phyloP scores from a whole-genome alignment of 2,113 vertebrate genomes.

The Ciconia boyciana region DNA sequence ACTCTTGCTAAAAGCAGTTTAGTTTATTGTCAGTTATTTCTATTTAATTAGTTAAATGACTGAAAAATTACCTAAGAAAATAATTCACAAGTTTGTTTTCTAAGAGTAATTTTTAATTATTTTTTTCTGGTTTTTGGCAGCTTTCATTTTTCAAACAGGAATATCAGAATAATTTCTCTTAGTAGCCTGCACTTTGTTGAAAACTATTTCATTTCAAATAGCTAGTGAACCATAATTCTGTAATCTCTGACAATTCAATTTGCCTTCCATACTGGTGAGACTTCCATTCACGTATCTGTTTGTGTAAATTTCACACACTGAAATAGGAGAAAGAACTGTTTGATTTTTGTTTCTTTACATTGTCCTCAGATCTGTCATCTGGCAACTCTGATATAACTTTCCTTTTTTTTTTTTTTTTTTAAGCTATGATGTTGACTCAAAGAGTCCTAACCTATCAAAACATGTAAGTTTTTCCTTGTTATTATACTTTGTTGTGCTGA shows the following conservation, averaged over 20 bases:
- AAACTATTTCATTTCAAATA: not conserved
- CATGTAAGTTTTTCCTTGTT: conserved; percentile 82
- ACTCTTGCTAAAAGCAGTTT: not conserved
- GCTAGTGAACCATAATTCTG: not conserved
- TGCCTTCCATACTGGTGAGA: not conserved
- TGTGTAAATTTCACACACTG: not conserved
- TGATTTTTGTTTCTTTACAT: not conserved
- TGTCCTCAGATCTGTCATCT: not conserved
- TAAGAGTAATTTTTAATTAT: not conserved
- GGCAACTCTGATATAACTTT: not conserved
- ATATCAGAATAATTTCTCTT: not conserved
- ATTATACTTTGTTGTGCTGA: not conserved
- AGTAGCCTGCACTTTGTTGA: not conserved
- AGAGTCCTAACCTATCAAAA: conserved; percentile 95
- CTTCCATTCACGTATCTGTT: not conserved
- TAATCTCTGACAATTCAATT: not conserved
- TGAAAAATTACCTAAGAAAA: not conserved
- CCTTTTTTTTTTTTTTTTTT: not conserved
- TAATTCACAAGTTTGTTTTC: not conserved
- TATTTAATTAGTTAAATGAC: not conserved
- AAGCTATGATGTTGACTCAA: conserved; percentile 97
- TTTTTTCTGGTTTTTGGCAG: not conserved
- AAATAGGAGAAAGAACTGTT: not conserved
- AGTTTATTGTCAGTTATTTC: not conserved
- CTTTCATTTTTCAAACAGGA: not conserved